phyloP scores from a whole-genome alignment of 1,140 invertebrate genomes.

The Muscidifurax raptorellus region DNA sequence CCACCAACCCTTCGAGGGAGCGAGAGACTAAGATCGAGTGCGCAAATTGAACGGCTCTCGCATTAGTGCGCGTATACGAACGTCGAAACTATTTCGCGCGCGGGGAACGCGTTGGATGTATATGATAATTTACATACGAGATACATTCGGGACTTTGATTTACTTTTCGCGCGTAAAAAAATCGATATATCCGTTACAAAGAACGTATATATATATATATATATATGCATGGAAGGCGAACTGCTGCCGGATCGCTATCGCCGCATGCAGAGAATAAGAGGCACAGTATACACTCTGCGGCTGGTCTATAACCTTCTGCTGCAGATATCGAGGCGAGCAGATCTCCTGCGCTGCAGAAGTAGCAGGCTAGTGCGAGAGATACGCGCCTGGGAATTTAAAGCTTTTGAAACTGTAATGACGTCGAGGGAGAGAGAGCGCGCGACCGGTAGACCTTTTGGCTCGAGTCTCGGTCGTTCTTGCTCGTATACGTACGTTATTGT shows the following conservation, averaged over 20 bases:
- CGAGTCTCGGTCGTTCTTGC: background rate
- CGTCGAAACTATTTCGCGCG: background rate
- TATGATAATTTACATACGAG: background rate
- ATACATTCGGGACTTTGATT: background rate
- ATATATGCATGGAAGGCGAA: background rate
- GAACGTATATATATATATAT: too few relatives aligned
- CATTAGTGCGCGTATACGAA: background rate
- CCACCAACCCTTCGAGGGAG: background rate
- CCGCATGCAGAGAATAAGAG: background rate
- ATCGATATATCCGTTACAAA: background rate
- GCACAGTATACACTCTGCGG: background rate
- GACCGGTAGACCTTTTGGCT: conserved; percentile 8
- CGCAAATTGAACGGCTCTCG: background rate
- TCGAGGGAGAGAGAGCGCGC: background rate
- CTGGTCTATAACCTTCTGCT: conserved; percentile 53
- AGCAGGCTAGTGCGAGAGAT: background rate
- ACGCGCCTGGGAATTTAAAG: conserved; percentile 26
- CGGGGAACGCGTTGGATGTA: background rate
- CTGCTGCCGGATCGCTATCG: conserved; percentile 54
- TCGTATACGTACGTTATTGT: background rate
- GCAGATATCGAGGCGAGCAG: conserved; percentile 51
- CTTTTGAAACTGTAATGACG: conserved; percentile 40
- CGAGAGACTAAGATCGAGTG: background rate
- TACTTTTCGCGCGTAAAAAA: background rate
- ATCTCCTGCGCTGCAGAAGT: conserved; percentile 40